phyloP scores from a whole-genome alignment of 2,113 vertebrate species.

The Varanus komodoensis region DNA sequence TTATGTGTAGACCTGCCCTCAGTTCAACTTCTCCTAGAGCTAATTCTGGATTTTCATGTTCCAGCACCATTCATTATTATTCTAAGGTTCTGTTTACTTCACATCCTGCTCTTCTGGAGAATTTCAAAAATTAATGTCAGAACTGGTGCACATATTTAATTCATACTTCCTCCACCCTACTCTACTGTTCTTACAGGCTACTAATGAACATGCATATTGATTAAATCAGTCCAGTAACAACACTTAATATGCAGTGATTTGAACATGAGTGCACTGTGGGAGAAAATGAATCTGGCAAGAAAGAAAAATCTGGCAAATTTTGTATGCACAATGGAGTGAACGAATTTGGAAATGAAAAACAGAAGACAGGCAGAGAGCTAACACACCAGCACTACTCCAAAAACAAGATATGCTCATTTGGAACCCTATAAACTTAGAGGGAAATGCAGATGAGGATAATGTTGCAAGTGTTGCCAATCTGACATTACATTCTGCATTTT shows the following conservation, averaged over 20 bases:
- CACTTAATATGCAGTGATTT: too few relatives aligned
- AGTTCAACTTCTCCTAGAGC: background rate
- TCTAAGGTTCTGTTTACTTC: background rate
- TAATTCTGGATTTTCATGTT: background rate
- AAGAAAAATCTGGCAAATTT: background rate
- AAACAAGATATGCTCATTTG: background rate
- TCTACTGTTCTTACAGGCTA: background rate
- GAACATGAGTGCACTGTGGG: background rate
- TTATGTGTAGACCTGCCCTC: background rate
- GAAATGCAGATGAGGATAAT: background rate
- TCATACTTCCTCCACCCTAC: background rate
- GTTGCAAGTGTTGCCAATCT: background rate
- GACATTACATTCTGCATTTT: background rate
- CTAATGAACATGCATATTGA: background rate
- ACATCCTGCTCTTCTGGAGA: background rate
- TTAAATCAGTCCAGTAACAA: background rate
- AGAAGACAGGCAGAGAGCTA: background rate
- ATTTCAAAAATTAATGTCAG: constrained; percentile 14
- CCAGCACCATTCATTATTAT: background rate
- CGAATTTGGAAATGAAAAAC: background rate
- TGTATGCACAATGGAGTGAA: too few relatives aligned
- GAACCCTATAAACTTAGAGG: background rate
- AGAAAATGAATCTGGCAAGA: background rate
- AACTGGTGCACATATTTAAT: background rate
- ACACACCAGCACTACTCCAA: background rate